phyloP scores from a whole-genome alignment of 1,140 invertebrate genomes.

The Anthonomus grandis region DNA sequence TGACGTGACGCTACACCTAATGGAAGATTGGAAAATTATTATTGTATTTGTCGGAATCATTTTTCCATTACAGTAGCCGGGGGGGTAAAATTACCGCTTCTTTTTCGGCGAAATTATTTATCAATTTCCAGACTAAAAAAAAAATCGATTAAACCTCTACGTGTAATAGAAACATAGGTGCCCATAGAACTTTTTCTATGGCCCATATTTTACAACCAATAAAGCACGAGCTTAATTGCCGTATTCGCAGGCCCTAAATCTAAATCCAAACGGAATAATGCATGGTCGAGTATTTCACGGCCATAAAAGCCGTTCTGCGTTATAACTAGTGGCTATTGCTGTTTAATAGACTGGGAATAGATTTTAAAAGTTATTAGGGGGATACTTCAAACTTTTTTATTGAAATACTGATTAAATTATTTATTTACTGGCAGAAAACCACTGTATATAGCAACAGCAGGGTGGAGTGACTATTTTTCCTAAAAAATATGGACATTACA shows the following conservation, averaged over 20 bases:
- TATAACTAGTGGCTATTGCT: constrained; percentile 13
- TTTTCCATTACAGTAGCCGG: not conserved
- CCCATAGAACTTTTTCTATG: constrained; percentile 12
- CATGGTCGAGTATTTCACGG: constrained; percentile 17
- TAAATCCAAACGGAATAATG: constrained; percentile 20
- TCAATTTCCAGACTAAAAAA: not conserved
- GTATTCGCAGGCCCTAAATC: constrained; percentile 17
- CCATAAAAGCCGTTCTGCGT: constrained; percentile 14
- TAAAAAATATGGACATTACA: not conserved
- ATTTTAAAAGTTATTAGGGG: too few relatives aligned
- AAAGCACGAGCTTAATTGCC: constrained; percentile 11
- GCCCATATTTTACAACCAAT: constrained; percentile 8
- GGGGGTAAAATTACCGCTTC: not conserved
- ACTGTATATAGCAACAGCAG: not conserved
- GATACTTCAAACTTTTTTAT: not conserved
- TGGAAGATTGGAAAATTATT: not conserved
- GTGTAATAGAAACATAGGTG: not conserved
- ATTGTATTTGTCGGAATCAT: not conserved
- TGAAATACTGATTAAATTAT: not conserved
- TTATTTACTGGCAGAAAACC: not conserved
- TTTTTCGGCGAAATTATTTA: not conserved
- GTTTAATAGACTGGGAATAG: constrained; percentile 5
- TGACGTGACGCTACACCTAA: not conserved
- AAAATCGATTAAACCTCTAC: not conserved
- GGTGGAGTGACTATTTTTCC: not conserved